These are phyloP conservation scores for Acronicta alni DNA, from an alignment of 2,888 invertebrate species.

Conservation along the genomic window DNA sequence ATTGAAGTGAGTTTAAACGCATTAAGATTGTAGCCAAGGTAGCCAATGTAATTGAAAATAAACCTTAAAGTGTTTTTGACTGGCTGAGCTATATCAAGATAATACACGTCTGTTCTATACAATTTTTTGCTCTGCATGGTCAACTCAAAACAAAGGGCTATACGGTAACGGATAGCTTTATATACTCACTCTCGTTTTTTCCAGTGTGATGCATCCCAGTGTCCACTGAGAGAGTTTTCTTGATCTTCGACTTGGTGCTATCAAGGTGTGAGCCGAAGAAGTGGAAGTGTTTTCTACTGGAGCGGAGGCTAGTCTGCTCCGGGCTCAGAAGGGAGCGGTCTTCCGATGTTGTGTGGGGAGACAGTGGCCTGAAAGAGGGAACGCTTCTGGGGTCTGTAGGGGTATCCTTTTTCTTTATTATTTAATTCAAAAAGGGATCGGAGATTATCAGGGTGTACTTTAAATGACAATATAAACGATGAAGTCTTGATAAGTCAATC, in stretches of 20 bases:
- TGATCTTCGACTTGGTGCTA: slow-evolving; percentile 82
- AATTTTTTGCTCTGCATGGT: neutral
- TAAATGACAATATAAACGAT: no score
- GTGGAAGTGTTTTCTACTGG: slow-evolving; percentile 78
- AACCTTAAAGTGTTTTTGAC: no score
- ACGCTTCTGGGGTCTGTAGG: slow-evolving; percentile 33
- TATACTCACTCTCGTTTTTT: slow-evolving; percentile 76
- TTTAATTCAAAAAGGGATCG: neutral
- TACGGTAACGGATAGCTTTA: slow-evolving; percentile 19
- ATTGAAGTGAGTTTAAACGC: no score
- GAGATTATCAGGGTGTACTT: neutral
- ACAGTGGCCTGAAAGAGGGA: slow-evolving; percentile 73
- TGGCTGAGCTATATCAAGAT: no score
- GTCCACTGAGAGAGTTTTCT: slow-evolving; percentile 86
- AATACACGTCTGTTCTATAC: no score
- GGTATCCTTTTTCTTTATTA: slow-evolving; percentile 11
- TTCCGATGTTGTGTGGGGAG: slow-evolving; percentile 83
- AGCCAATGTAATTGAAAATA: no score
- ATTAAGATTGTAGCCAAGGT: no score
- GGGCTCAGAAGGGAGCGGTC: slow-evolving; percentile 84
- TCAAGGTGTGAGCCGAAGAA: slow-evolving; percentile 85
- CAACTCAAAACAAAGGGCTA: slow-evolving; percentile 9
- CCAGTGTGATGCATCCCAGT: slow-evolving; percentile 89
- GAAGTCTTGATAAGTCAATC: no score
- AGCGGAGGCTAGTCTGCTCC: slow-evolving; percentile 79